phyloP scores from a whole-genome alignment of 2,113 vertebrate species.

The Potamarius usumacintae region DNA sequence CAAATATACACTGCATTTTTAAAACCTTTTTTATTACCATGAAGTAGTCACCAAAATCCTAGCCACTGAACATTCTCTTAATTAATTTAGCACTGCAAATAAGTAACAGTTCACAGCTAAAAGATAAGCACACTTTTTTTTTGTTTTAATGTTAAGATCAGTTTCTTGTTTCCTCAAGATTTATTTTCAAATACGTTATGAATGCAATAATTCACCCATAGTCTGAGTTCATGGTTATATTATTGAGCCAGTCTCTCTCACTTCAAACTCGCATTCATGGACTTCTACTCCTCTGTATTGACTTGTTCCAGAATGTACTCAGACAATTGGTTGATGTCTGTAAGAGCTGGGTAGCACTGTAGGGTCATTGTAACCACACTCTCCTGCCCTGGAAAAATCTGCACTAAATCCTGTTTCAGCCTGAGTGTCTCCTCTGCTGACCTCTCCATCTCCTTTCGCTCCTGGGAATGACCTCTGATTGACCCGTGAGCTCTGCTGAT shows the following conservation, averaged over 20 bases:
- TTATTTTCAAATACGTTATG: neutral
- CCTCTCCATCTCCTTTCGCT: constrained; percentile 35
- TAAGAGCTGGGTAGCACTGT: constrained; percentile 71
- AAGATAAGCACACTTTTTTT: neutral
- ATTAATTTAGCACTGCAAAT: neutral
- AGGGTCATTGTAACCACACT: constrained; percentile 77
- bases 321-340: constrained; percentile 79
- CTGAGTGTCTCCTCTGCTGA: constrained; percentile 65
- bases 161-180: neutral
- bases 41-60: neutral
- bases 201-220: neutral
- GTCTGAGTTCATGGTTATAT: neutral
- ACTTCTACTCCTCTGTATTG: neutral
- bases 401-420: constrained; percentile 72
- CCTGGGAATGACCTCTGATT: neutral
- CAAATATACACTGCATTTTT: neutral
- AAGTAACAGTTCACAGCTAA: neutral
- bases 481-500: constrained; percentile 29
- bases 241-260: neutral
- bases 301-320: constrained; percentile 73
- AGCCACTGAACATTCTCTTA: neutral
- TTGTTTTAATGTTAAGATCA: neutral
- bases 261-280: neutral
- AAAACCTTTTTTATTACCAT: neutral
- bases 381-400: constrained; percentile 81